Percentiles rank a stretch among this genome's conserved stretches.
phyloP scores from a whole-genome alignment of 1,140 invertebrate species.

The Pemphigus obesinymphae region DNA sequence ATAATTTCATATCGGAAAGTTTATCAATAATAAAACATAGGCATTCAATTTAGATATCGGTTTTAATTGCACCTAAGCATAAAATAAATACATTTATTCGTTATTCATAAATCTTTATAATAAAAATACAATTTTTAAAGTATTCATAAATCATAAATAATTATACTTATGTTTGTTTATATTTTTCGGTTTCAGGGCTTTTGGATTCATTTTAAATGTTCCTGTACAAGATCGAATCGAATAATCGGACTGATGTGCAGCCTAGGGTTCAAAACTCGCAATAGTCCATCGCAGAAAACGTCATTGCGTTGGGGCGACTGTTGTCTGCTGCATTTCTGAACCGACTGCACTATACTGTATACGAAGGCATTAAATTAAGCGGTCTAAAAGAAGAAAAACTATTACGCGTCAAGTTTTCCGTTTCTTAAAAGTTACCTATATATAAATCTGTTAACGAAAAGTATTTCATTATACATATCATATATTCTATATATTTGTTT shows the following conservation, averaged over 20 bases:
- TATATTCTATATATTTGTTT: slow-evolving; percentile 41
- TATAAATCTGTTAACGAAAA: slow-evolving; percentile 13
- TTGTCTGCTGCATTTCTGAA: slow-evolving; percentile 55
- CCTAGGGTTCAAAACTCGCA: slow-evolving; percentile 87
- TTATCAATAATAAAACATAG: too few species aligned
- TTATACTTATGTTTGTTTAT: too few species aligned
- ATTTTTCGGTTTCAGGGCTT: not conserved
- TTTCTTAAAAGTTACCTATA: slow-evolving; percentile 27
- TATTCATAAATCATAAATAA: too few species aligned
- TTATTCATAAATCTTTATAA: too few species aligned
- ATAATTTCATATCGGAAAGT: too few species aligned
- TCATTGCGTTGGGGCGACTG: slow-evolving; percentile 90
- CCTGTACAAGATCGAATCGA: slow-evolving; percentile 25
- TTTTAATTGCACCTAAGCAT: too few species aligned
- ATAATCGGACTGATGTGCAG: slow-evolving; percentile 70
- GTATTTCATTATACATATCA: slow-evolving; percentile 28
- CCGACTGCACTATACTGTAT: not conserved
- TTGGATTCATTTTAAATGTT: slow-evolving; percentile 31
- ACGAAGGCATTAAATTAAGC: not conserved
- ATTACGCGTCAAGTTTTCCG: slow-evolving; percentile 4
- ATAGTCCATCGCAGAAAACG: slow-evolving; percentile 91
- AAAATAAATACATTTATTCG: too few species aligned
- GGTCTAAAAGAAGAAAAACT: too few species aligned
- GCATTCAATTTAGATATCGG: too few species aligned
- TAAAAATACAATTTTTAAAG: too few species aligned